Percentiles rank a stretch among this genome's conserved stretches.
phyloP scores from a whole-genome alignment of 2,797 vertebrate species.

The Megaceryle alcyon region DNA sequence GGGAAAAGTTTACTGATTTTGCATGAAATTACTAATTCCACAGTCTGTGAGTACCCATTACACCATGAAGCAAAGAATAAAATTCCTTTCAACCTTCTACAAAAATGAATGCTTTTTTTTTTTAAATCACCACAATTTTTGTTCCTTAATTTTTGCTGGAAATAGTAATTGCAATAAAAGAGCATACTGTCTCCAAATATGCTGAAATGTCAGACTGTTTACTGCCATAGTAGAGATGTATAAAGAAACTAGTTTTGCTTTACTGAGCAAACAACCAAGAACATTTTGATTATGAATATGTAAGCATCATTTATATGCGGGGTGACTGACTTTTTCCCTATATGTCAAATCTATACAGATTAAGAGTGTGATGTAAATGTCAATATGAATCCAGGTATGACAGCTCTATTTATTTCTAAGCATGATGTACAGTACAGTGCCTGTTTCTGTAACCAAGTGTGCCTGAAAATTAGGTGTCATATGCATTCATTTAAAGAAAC shows the following conservation, averaged over 20 bases:
- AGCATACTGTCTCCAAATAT: neutral
- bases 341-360: constrained; percentile 51
- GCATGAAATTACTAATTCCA: constrained; percentile 58
- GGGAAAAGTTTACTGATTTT: constrained; percentile 33
- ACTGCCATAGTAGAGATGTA: neutral
- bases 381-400: constrained; percentile 60
- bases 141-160: neutral
- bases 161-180: constrained; percentile 21
- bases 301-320: constrained; percentile 47
- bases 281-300: constrained; percentile 63
- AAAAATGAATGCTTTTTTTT: neutral
- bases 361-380: constrained; percentile 62
- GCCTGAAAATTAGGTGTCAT: constrained; percentile 48
- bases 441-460: constrained; percentile 23
- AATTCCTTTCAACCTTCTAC: neutral
- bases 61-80: constrained; percentile 31
- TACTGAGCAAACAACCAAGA: constrained; percentile 39
- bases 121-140: neutral
- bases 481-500: constrained; percentile 61
- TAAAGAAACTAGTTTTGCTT: constrained; percentile 38
- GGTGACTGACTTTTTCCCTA: constrained; percentile 30
- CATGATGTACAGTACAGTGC: constrained; percentile 2
- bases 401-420: constrained; percentile 64
- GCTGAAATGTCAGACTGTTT: constrained; percentile 44
- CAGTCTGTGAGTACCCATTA: constrained; percentile 22